Base-by-base conservation (phyloP, 1,140 invertebrate species). In the Brachionus sp. region DNA sequence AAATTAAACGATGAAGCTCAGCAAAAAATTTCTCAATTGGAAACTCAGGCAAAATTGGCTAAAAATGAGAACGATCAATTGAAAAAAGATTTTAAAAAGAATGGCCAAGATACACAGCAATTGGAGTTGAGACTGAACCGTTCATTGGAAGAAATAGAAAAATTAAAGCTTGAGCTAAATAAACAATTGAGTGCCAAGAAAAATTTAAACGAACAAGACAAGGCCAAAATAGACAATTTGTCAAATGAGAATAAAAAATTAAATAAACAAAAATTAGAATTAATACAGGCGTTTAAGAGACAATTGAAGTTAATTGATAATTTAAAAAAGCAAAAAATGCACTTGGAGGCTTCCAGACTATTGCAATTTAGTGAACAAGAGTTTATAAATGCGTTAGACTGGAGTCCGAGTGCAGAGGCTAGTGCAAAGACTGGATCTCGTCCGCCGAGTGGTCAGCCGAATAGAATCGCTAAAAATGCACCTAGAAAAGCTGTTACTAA, bases 241-340 rank as follows among this genome's bases (percentile, higher is more conserved):
- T 13, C 86, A 50, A 84, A 84, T 9, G 88, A 89, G 70, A 90
- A 89, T 83, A 88, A 88, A 75, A 84, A 86, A 70, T 85, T 90
- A 46, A 86, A 89, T 82, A 90, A 90, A 85, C 89, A 90, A 85
- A 89, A 90, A 84, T 87, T 87, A 68, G 89, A 90, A 84, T 85
- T 90, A 29, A 88, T 90, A 85, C 84, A 87, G 23, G 89, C 88
- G 7, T 90, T 90, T 75, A 89, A 89, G 84, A 90, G 90, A 85
- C 89, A 90, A 77, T 85, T 90, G 53, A 89, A 90, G 85, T 85
- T 90, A 7, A 90, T 90, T 77, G 89, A 90, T 85, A 86, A 90
- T 73, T 86, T 90, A 5, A 90, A 90, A 84, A 85, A 87, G 85
- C 89, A 90, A 84, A 90, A 89, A 86, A 88, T 90, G 87, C 89